These are phyloP conservation scores for Cisticola juncidis DNA, from an alignment of 2,113 vertebrate genomes.

Conservation along the genomic window DNA sequence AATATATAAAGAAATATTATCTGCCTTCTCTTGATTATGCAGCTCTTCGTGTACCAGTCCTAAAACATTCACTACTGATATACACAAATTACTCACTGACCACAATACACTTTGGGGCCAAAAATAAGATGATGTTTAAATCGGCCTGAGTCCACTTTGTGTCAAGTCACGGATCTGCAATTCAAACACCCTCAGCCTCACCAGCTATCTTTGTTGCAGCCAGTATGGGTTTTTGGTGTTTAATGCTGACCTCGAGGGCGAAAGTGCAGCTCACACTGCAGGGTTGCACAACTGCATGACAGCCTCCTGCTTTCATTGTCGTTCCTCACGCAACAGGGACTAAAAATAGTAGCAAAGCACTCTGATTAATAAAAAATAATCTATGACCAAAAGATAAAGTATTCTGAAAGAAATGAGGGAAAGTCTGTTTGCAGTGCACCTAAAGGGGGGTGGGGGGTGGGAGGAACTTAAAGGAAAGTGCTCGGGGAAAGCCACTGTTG, in stretches of 20 bases:
- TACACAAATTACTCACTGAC: not conserved
- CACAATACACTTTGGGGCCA: not conserved
- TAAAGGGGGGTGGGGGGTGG: accelerated
- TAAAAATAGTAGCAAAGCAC: not conserved
- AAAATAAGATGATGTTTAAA: constrained; percentile 4
- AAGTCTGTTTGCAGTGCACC: not conserved
- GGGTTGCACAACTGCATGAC: not conserved
- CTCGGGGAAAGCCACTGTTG: not conserved
- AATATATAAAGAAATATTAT: not conserved
- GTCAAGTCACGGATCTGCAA: not conserved
- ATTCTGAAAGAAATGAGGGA: not conserved
- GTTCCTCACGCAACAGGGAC: not conserved
- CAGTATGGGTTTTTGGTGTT: not conserved
- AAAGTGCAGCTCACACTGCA: not conserved
- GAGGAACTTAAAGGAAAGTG: not conserved
- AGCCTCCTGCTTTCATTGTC: not conserved
- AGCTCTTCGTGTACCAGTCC: not conserved
- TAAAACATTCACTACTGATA: not conserved
- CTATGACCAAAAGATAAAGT: not conserved
- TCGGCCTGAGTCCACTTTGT: not conserved
- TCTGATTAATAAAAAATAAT: not conserved
- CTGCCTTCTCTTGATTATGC: not conserved
- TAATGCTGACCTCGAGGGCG: not conserved
- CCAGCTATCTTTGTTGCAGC: not conserved
- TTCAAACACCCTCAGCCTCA: not conserved